Evolutionary conservation across 2,113 vertebrate genomes (phyloP).

Genomic region (Dromaius novaehollandiae): DNA sequence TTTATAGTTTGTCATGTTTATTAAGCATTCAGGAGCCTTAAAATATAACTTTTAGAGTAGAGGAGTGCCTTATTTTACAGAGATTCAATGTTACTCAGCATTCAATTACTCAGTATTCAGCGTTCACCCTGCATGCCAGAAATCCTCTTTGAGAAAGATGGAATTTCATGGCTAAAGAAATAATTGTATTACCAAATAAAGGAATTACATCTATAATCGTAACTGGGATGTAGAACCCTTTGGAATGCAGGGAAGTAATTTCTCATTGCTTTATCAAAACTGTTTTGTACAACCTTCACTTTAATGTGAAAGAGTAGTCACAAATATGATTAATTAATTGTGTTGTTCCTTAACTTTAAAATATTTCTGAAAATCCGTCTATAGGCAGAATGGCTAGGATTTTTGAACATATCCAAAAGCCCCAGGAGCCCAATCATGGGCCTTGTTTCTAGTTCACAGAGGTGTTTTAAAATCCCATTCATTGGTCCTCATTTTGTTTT

Average conservation of each 20-base stretch:
- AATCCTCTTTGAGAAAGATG: neutral
- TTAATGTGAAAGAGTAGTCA: neutral
- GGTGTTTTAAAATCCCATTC: neutral
- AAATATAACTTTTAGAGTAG: neutral
- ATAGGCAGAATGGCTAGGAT: neutral
- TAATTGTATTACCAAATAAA: neutral
- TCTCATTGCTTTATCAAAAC: neutral
- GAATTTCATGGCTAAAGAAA: neutral
- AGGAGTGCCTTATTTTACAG: neutral
- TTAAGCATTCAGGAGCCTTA: conserved; percentile 10
- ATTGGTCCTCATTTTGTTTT: neutral
- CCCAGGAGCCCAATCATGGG: neutral
- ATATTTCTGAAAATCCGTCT: neutral
- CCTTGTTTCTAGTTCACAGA: neutral
- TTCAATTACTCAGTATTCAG: neutral
- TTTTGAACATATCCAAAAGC: neutral
- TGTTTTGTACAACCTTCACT: neutral
- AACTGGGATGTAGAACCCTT: neutral
- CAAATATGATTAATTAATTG: neutral
- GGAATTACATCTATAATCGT: neutral
- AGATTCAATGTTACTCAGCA: neutral
- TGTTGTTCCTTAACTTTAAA: neutral
- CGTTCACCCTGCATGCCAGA: neutral
- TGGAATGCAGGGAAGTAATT: neutral
- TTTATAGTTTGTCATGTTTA: neutral